Conservation (phyloP, 2,797 vertebrate genomes). For the Sparus aurata region DNA sequence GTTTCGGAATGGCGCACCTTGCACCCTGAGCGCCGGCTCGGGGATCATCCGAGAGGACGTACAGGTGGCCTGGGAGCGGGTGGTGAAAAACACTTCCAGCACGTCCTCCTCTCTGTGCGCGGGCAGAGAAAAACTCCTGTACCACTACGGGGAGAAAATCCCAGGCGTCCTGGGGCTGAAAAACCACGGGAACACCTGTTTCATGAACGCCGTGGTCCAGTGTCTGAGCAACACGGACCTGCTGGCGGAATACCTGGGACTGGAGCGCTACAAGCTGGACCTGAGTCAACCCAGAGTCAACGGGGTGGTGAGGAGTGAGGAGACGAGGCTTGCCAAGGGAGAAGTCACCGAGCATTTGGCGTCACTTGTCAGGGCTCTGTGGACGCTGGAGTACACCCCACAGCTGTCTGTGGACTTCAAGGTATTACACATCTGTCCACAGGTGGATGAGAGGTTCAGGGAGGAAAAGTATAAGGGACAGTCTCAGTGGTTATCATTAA, state of each 20-base stretch:
- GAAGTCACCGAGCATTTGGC: slow-evolving; percentile 94
- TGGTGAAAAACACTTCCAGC: slow-evolving; percentile 62
- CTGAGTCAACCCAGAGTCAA: slow-evolving; percentile 46
- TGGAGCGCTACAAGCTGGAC: slow-evolving; percentile 86
- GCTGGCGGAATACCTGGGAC: slow-evolving; percentile 92
- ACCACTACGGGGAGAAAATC: slow-evolving; percentile 82
- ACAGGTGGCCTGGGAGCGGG: slow-evolving; percentile 51
- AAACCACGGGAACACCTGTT: slow-evolving; percentile 98
- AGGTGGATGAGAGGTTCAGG: slow-evolving; percentile 14
- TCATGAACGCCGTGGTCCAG: slow-evolving; percentile 98
- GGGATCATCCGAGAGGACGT: slow-evolving; percentile 67
- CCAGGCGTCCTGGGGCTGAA: slow-evolving; percentile 93
- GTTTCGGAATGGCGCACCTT: slow-evolving; percentile 81
- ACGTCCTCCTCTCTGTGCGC: slow-evolving; percentile 70
- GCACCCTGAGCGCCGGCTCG: slow-evolving; percentile 78
- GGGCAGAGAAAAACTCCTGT: slow-evolving; percentile 76
- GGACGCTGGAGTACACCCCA: slow-evolving; percentile 95
- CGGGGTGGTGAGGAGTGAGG: slow-evolving; percentile 62
- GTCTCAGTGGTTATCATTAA: neutral
- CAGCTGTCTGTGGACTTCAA: slow-evolving; percentile 96
- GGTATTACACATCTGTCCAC: slow-evolving; percentile 78
- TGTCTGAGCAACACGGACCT: slow-evolving; percentile 97
- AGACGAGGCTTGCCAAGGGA: slow-evolving; percentile 67
- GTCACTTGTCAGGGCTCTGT: slow-evolving; percentile 91
- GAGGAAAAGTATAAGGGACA: neutral